Base-by-base conservation (phyloP, 2,113 vertebrate species). In the Pholis gunnellus region DNA sequence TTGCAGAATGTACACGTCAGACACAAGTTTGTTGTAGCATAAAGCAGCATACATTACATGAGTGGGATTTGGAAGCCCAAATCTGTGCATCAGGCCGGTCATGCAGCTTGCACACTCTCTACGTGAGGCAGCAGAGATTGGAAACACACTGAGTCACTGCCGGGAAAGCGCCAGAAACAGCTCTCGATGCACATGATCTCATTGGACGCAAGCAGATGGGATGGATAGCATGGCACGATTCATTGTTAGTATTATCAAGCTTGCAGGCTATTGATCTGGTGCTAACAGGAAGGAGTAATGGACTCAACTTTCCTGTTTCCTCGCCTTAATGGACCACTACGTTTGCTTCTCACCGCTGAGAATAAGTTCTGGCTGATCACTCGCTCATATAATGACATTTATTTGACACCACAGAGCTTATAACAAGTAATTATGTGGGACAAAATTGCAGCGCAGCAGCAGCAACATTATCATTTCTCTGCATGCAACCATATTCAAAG, bases 121-220 rank as follows among this genome's bases (percentile, higher is more conserved):
- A 74, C 83, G 60, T 73, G 79, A 84, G 78, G 78, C 79, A 73
- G 82, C 61, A 40, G 36, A 40, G 61, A 64, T 1, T 69, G 34
- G 63, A 85, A 78, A 86, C 78, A 81, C 40, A 86, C 87, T 84
- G 81, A 94, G 88, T 89, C 90, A 90, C 77, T 88, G 86, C 71
- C 72, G 78, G 73, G 86, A 61, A 78, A 73, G 75, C 42, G 44
- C 65, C 11, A 18, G 78, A 52, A 86, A 67, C 82, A 48, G 29
- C 59, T 79, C 64, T 25, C 44, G 56, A 46, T 22, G 38, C 71
- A 75, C 52, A 67, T 84, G 85, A 77, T 83, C 78, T 85, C 78
- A 86, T 13, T 66, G 59, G 69, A 86, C 29, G n/a, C 56, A 36
- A 79, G 65, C 64, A 83, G 73, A 88, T 79, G 70, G 71, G 82